phyloP scores from a whole-genome alignment of 1,140 invertebrate species.

The Ips typographus region DNA sequence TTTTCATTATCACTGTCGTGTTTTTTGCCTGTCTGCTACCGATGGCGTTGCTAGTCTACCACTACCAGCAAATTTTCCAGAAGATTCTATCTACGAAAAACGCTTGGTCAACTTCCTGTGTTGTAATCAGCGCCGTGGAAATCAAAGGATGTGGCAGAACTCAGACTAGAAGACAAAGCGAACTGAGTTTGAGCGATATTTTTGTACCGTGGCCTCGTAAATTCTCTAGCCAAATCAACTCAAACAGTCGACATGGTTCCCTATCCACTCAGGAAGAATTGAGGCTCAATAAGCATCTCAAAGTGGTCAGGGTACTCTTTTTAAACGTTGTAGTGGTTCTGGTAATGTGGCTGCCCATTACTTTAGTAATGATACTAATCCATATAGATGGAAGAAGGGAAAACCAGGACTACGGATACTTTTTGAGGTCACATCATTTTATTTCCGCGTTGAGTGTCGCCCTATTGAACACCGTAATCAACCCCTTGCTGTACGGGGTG shows the following conservation, averaged over 20 bases:
- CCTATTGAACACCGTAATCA: constrained; percentile 72
- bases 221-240: constrained; percentile 46
- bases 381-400: constrained; percentile 59
- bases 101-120: constrained; percentile 56
- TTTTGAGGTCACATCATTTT: constrained; percentile 59
- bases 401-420: constrained; percentile 56
- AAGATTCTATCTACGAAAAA: constrained; percentile 58
- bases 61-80: constrained; percentile 61
- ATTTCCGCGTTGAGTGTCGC: constrained; percentile 62
- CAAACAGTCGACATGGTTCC: constrained; percentile 51
- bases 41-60: constrained; percentile 59
- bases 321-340: constrained; percentile 61
- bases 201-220: constrained; percentile 56
- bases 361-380: constrained; percentile 59
- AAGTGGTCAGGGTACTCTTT: constrained; percentile 59
- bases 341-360: constrained; percentile 64
- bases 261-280: constrained; percentile 58
- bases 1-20: constrained; percentile 58
- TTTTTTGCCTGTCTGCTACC: constrained; percentile 58
- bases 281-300: constrained; percentile 59
- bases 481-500: constrained; percentile 77
- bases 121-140: constrained; percentile 49
- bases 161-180: constrained; percentile 53
- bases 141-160: constrained; percentile 32
- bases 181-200: constrained; percentile 56